Evolutionary conservation across 2,797 vertebrate genomes (phyloP).

Genomic region (Oreonectes daqikongensis): DNA sequence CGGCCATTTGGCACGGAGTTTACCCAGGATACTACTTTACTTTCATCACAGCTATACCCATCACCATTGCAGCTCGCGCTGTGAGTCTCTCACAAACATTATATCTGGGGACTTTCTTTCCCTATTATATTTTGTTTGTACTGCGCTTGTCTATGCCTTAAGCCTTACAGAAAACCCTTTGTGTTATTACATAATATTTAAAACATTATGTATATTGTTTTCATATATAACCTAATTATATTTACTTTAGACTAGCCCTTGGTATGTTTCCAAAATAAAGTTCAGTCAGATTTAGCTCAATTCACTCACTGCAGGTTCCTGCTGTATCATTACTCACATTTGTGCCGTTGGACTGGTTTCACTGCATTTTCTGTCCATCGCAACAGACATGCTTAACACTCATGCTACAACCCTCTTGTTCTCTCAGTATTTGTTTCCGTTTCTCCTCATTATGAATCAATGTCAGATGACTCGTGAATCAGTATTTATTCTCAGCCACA

Average conservation of each 20-base stretch:
- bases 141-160: not conserved
- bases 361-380: not conserved
- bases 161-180: not conserved
- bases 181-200: not conserved
- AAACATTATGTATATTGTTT: not conserved
- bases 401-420: too few relatives aligned
- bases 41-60: constrained; percentile 91
- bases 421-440: not conserved
- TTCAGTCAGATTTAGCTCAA: not conserved
- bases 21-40: constrained; percentile 99
- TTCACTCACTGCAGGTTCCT: not conserved
- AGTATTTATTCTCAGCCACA: not conserved
- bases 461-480: not conserved
- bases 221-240: not conserved
- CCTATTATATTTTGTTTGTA: not conserved
- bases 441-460: not conserved
- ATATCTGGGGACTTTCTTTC: not conserved
- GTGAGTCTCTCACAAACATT: constrained; percentile 70
- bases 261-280: too few relatives aligned
- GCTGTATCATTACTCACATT: not conserved
- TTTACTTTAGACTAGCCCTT: too few relatives aligned
- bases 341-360: not conserved
- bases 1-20: constrained; percentile 96
- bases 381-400: not conserved
- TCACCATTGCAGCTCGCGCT: constrained; percentile 87